Conservation (phyloP, 2,888 invertebrate genomes). For the Smittia aterrima region DNA sequence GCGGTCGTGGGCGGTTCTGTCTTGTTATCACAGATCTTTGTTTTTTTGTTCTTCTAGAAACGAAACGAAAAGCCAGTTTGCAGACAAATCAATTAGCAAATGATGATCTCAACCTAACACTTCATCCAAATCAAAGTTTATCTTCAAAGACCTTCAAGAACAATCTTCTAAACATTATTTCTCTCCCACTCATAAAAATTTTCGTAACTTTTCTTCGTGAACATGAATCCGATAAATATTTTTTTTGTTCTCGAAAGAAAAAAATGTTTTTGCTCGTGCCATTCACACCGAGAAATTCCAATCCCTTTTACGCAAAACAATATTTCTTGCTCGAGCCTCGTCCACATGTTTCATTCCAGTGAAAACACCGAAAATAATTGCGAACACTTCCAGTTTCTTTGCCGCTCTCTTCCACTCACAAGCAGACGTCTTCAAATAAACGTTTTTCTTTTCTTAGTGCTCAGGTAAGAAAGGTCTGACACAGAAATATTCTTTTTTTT, state of each 20-base stretch:
- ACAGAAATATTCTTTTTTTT: background rate
- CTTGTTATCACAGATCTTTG: too few species aligned
- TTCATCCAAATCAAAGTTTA: too few species aligned
- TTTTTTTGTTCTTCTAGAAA: too few species aligned
- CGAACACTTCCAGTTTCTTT: background rate
- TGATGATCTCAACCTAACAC: too few species aligned
- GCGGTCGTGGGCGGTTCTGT: background rate
- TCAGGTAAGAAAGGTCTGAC: background rate
- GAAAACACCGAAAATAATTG: background rate
- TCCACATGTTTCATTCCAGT: constrained; percentile 2
- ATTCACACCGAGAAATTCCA: too few species aligned
- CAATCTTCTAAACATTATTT: too few species aligned
- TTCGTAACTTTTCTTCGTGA: too few species aligned
- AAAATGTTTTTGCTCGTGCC: too few species aligned
- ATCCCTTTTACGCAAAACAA: background rate
- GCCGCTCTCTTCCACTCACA: background rate
- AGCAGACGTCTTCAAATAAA: background rate
- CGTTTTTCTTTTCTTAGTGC: background rate
- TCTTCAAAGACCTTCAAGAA: too few species aligned
- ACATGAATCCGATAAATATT: background rate
- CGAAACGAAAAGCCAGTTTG: too few species aligned
- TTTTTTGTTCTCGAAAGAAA: background rate
- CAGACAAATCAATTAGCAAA: too few species aligned
- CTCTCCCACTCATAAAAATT: too few species aligned
- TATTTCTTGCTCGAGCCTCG: background rate